These are phyloP conservation scores for Perca schrenkii DNA, from an alignment of 2,113 vertebrate genomes.

Conservation along the genomic window DNA sequence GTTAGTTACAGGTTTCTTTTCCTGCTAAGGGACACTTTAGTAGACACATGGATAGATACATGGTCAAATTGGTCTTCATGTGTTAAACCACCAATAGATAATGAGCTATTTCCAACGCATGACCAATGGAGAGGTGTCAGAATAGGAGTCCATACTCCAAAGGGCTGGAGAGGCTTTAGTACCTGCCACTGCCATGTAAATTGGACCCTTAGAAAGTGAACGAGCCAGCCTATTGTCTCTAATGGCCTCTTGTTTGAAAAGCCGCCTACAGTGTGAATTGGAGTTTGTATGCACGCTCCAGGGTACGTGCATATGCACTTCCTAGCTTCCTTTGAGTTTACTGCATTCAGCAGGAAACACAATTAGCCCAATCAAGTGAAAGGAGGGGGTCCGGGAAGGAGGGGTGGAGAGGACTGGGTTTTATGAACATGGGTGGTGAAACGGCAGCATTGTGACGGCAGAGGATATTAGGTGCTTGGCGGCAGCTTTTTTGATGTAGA, in stretches of 20 bases:
- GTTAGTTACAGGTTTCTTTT: conserved; percentile 2
- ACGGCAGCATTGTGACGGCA: conserved; percentile 77
- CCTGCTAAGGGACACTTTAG: not conserved
- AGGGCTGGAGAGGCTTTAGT: conserved; percentile 68
- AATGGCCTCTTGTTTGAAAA: conserved; percentile 78
- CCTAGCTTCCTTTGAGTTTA: conserved; percentile 76
- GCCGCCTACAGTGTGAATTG: conserved; percentile 72
- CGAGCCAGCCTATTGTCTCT: conserved; percentile 82
- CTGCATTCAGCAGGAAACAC: conserved; percentile 82
- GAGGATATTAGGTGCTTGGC: conserved; percentile 78
- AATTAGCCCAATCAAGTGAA: conserved; percentile 84
- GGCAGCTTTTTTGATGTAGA: conserved; percentile 79
- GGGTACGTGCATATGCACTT: conserved; percentile 68
- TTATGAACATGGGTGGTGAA: conserved; percentile 81
- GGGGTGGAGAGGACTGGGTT: conserved; percentile 33
- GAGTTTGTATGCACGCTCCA: conserved; percentile 69
- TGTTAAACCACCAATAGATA: conserved; percentile 14
- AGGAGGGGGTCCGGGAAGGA: conserved; percentile 41
- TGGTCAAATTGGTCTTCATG: conserved; percentile 10
- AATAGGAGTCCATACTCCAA: conserved; percentile 49
- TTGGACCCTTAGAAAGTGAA: conserved; percentile 78
- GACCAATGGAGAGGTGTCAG: conserved; percentile 51
- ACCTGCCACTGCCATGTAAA: conserved; percentile 77
- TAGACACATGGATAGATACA: not conserved
- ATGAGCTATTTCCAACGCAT: conserved; percentile 45